Evolutionary conservation across 2,888 invertebrate species (phyloP).

Genomic region (Rhagophthalmus giganteus): DNA sequence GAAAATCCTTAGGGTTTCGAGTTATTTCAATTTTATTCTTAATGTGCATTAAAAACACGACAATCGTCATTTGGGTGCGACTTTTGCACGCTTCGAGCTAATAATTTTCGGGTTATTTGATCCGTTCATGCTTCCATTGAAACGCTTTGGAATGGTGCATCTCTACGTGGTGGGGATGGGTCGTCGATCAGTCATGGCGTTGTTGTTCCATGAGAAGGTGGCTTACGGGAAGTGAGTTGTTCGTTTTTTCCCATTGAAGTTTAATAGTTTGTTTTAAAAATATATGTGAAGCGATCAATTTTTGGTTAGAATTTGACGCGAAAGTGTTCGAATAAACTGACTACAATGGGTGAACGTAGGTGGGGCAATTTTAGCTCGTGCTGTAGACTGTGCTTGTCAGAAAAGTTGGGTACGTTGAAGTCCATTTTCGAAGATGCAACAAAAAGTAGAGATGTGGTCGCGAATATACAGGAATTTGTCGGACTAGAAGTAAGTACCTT

Average conservation of each 20-base stretch:
- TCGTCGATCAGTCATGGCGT: slow-evolving; percentile 26
- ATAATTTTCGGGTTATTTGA: background rate
- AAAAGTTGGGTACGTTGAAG: slow-evolving; percentile 47
- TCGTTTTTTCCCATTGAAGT: background rate
- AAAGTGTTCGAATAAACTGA: slow-evolving; percentile 10
- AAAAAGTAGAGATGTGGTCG: slow-evolving; percentile 56
- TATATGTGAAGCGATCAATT: too few relatives aligned
- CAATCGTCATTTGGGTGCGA: too few relatives aligned
- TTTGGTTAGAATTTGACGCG: too few relatives aligned
- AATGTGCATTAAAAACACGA: too few relatives aligned
- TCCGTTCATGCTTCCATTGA: slow-evolving; percentile 10
- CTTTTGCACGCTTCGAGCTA: too few relatives aligned
- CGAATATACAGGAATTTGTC: slow-evolving; percentile 67
- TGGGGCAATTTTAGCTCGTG: slow-evolving; percentile 47
- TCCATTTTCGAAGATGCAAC: slow-evolving; percentile 48
- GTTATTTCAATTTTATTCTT: too few relatives aligned
- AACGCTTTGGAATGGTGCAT: slow-evolving; percentile 24
- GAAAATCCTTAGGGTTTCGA: too few relatives aligned
- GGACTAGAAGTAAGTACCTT: slow-evolving; percentile 65
- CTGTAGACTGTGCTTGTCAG: slow-evolving; percentile 53
- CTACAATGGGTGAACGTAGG: slow-evolving; percentile 31
- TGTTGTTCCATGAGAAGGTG: slow-evolving; percentile 15
- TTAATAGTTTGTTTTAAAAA: background rate
- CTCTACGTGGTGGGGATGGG: slow-evolving; percentile 24
- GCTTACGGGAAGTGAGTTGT: slow-evolving; percentile 15